Evolutionary conservation across 2,113 vertebrate species (phyloP).

Genomic region (Cinclus cinclus): DNA sequence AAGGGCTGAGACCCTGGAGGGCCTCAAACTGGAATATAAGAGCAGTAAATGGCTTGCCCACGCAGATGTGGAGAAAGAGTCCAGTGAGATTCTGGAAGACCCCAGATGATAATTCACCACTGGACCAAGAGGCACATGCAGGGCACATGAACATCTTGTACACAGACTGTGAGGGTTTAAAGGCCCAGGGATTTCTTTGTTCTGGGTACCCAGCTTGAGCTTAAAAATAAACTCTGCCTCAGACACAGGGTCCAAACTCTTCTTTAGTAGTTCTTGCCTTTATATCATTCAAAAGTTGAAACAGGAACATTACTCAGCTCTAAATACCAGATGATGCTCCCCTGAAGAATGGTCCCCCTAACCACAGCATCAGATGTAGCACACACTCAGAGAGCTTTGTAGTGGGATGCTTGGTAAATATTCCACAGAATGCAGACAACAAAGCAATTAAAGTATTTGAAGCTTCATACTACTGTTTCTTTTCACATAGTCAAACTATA

Average conservation of each 20-base stretch:
- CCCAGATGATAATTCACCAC: accelerated
- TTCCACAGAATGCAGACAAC: background rate
- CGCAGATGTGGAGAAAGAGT: accelerated
- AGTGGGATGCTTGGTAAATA: background rate
- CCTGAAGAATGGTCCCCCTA: background rate
- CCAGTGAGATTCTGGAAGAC: background rate
- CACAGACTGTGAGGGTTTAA: background rate
- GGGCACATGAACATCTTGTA: accelerated
- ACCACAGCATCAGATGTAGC: background rate
- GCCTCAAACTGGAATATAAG: background rate
- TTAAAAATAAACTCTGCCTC: background rate
- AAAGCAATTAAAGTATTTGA: background rate
- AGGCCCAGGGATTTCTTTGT: background rate
- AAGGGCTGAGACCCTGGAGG: background rate
- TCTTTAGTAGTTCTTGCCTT: background rate
- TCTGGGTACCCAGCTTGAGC: too few relatives aligned
- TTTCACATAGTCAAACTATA: background rate
- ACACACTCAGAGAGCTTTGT: background rate
- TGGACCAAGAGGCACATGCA: accelerated
- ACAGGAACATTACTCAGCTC: accelerated
- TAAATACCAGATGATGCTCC: background rate
- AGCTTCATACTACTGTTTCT: background rate
- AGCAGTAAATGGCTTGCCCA: background rate
- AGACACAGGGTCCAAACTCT: background rate
- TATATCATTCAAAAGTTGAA: background rate